Evolutionary conservation across 2,888 invertebrate genomes (phyloP), one percentile per base, ranked within the genome.

Genomic region (Elysia crispata): DNA sequence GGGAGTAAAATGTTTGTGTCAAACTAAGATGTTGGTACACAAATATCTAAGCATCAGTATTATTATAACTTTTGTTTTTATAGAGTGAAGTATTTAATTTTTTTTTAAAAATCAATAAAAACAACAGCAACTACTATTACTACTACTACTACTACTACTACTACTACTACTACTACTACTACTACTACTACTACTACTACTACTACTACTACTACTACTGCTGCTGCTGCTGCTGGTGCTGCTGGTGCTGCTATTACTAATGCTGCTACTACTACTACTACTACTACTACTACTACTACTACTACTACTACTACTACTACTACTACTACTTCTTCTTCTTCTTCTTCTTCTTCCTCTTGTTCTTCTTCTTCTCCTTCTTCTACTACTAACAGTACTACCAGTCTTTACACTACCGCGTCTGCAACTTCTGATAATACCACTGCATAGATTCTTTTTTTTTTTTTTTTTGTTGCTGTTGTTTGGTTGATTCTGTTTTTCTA

Each of bases 131-230:
- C 15, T 20, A 67, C 30, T 67, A 67, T 23, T 67, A 67, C 67
- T 67, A 67, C 30, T 67, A 67, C 30, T 67, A 67, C 30, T 67
- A 67, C 30, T 67, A 67, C 30, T 41, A 41, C 41, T 41, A 41
- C 41, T 41, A 41, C 41, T 41, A 3, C 41, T 41, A 41, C 41
- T 41, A 3, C 41, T 41, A 3, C 41, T 41, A 41, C 41, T 41
- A 41, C 41, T 41, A 41, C 41, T 41, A 67, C 30, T 30, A 67
- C 30, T 67, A 67, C 30, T 67, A 67, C 30, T 67, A 67, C 30
- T 67, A 25, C 20, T 67, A 67, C 67, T 67, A 25, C 20, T 67
- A 67, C 30, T 67, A 67, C 30, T 25, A 23, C 23, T 41, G 41
- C 41, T 41, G 41, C 11, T 41, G 11, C 41, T 41, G 70, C 60